These are phyloP conservation scores for Zaprionus capensis DNA, from an alignment of 1,140 invertebrate species.

Conservation along the genomic window DNA sequence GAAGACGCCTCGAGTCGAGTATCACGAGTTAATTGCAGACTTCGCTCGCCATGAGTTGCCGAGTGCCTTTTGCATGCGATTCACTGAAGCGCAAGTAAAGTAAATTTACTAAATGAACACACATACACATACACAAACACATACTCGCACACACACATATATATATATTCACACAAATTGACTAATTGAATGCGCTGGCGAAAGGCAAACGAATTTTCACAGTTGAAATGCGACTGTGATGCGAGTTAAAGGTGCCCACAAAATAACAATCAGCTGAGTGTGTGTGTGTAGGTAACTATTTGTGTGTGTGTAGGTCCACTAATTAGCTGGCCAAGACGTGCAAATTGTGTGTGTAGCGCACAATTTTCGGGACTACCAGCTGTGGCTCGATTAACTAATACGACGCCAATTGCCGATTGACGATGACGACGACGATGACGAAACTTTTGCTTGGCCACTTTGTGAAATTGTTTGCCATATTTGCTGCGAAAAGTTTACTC, in stretches of 20 bases:
- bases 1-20: background rate
- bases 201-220: constrained; percentile 47
- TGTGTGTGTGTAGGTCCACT: constrained; percentile 25
- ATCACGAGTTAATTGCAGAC: constrained; percentile 46
- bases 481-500: constrained; percentile 72
- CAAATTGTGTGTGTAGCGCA: background rate
- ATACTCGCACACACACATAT: constrained; percentile 4
- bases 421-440: constrained; percentile 47
- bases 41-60: constrained; percentile 10
- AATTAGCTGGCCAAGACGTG: constrained; percentile 49
- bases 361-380: background rate
- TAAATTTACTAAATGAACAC: constrained; percentile 47
- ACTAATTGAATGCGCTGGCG: constrained; percentile 50
- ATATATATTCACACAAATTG: constrained; percentile 16
- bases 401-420: constrained; percentile 47
- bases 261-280: constrained; percentile 10
- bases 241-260: constrained; percentile 20
- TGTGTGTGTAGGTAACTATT: constrained; percentile 11
- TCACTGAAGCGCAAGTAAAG: constrained; percentile 46
- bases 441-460: constrained; percentile 77
- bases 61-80: constrained; percentile 41
- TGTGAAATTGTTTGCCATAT: constrained; percentile 82
- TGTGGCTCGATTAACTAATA: constrained; percentile 70
- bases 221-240: constrained; percentile 48
- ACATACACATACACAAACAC: constrained; percentile 9